Conservation (phyloP, 2,797 vertebrate genomes). For the Nasua narica region DNA sequence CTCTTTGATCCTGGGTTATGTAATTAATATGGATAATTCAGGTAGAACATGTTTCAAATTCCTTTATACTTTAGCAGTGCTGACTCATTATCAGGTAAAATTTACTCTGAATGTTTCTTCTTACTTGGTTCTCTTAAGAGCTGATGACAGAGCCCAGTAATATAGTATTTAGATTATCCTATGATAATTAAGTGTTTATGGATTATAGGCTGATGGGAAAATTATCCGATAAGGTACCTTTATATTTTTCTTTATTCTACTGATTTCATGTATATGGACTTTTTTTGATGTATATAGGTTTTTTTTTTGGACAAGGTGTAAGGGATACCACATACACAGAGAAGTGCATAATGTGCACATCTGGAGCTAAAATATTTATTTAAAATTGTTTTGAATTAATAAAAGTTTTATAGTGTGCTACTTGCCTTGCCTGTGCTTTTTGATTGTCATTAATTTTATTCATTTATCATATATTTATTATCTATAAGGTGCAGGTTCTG, state of each 20-base stretch:
- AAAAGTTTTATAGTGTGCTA: background rate
- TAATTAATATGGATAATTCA: conserved; percentile 17
- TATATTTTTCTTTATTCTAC: conserved; percentile 14
- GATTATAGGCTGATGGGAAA: background rate
- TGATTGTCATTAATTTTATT: background rate
- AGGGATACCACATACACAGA: background rate
- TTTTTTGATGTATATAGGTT: background rate
- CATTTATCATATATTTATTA: background rate
- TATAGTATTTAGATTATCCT: conserved; percentile 1
- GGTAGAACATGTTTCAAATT: background rate
- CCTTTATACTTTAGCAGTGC: background rate
- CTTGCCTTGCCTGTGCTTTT: background rate
- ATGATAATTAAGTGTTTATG: conserved; percentile 19
- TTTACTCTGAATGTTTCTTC: background rate
- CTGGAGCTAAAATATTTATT: background rate
- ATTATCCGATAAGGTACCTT: background rate
- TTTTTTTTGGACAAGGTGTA: background rate
- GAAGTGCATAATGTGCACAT: background rate
- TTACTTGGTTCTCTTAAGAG: conserved; percentile 3
- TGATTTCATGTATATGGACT: background rate
- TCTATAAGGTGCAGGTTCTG: background rate
- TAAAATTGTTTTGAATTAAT: background rate
- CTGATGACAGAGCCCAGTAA: background rate
- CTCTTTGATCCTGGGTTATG: background rate
- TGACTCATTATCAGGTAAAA: conserved; percentile 14